Conservation (phyloP, 2,797 vertebrate genomes). For the Muraenolepis orangiensis region DNA sequence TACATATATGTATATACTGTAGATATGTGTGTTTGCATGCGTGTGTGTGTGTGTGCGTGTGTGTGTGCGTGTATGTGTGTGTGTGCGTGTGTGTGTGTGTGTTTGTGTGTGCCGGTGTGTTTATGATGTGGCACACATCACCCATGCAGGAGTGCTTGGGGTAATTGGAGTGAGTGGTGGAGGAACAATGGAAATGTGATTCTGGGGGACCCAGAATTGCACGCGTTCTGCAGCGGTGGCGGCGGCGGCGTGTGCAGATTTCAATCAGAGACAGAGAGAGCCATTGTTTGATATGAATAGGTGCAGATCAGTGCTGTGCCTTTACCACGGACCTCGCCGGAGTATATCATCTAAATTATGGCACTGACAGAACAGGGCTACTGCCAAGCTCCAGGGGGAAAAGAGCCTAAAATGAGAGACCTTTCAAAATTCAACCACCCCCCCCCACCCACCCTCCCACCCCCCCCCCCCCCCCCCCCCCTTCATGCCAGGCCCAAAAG, state of each 20-base stretch:
- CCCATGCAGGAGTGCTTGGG: neutral
- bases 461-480: no score
- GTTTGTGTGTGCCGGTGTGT: neutral
- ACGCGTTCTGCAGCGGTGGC: no score
- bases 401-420: neutral
- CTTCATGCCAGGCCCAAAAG: no score
- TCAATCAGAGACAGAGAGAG: neutral
- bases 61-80: no score
- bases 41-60: no score
- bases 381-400: neutral
- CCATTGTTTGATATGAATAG: constrained; percentile 1
- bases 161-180: neutral
- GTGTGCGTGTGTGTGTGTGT: neutral
- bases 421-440: no score
- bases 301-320: neutral
- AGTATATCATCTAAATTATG: neutral
- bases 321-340: neutral
- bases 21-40: no score
- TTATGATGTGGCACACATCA: no score
- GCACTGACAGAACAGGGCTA: neutral
- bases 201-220: neutral
- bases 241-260: neutral
- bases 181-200: neutral
- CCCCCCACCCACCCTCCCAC: neutral
- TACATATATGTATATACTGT: no score